Evolutionary conservation across 2,888 invertebrate species (phyloP).

Genomic region (Emmelina monodactyla): DNA sequence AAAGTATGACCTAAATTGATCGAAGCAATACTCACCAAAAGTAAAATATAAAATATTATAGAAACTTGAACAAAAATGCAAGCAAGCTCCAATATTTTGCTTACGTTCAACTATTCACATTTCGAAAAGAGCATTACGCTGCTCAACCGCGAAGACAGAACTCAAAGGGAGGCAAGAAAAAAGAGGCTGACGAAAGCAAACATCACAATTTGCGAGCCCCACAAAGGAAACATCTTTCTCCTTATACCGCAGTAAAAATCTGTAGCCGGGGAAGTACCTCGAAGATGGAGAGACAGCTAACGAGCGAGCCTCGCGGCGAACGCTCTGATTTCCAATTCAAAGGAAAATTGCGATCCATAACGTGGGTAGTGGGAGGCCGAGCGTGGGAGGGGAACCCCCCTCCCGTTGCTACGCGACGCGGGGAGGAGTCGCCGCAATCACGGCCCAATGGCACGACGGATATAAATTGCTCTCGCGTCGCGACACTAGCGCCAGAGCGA

Average conservation of each 20-base stretch:
- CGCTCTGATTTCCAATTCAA: constrained; percentile 68
- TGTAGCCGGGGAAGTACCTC: constrained; percentile 45
- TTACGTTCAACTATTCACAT: constrained; percentile 9
- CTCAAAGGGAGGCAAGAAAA: constrained; percentile 17
- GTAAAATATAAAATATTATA: no score
- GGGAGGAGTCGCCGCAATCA: constrained; percentile 69
- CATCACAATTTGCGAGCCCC: constrained; percentile 35
- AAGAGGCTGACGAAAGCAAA: constrained; percentile 26
- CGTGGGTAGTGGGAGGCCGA: constrained; percentile 36
- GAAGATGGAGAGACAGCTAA: constrained; percentile 56
- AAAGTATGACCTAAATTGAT: no score
- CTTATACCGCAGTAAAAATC: constrained; percentile 48
- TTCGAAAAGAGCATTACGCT: constrained; percentile 5
- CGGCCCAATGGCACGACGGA: constrained; percentile 68
- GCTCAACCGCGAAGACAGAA: constrained; percentile 7
- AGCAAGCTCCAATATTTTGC: constrained; percentile 3
- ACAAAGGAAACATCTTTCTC: constrained; percentile 48
- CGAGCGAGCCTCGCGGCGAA: constrained; percentile 49
- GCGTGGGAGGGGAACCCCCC: constrained; percentile 34
- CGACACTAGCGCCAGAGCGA: constrained; percentile 47
- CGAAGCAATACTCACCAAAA: no score
- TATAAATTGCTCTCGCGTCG: constrained; percentile 65
- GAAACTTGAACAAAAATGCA: no score
- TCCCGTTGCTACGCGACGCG: constrained; percentile 70
- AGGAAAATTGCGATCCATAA: constrained; percentile 68